phyloP scores from a whole-genome alignment of 2,113 vertebrate genomes.

The Solea solea region DNA sequence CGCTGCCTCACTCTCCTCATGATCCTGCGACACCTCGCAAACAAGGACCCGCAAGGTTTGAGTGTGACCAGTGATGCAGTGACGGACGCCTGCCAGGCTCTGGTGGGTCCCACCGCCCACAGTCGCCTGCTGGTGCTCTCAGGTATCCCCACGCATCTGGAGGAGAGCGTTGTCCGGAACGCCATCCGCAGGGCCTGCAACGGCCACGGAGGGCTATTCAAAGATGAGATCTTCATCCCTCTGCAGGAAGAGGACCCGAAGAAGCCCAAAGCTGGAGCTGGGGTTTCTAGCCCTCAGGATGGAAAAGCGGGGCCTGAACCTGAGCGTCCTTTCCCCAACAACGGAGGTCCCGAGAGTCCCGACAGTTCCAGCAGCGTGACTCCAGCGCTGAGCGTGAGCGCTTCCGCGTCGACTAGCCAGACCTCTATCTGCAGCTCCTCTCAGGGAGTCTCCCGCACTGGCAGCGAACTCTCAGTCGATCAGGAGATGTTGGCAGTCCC shows the following conservation, averaged over 20 bases:
- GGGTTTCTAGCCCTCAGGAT: constrained; percentile 77
- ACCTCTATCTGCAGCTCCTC: constrained; percentile 93
- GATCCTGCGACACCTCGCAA: constrained; percentile 92
- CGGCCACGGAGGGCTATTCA: constrained; percentile 94
- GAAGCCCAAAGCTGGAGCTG: constrained; percentile 84
- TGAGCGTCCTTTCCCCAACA: constrained; percentile 80
- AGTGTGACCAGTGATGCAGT: constrained; percentile 94
- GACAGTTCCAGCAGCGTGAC: constrained; percentile 94
- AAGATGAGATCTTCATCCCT: constrained; percentile 96
- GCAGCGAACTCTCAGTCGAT: constrained; percentile 89
- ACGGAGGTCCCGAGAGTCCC: constrained; percentile 84
- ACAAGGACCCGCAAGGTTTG: constrained; percentile 93
- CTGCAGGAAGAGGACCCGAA: constrained; percentile 91
- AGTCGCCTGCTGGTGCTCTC: constrained; percentile 95
- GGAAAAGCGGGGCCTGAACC: constrained; percentile 76
- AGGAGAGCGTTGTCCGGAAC: constrained; percentile 88
- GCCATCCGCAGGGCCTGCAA: constrained; percentile 96
- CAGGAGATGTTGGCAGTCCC: constrained; percentile 84
- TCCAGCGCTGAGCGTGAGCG: constrained; percentile 90
- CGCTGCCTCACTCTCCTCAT: constrained; percentile 94
- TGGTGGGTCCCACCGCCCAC: constrained; percentile 93
- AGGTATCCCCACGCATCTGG: constrained; percentile 94
- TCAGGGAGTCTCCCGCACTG: constrained; percentile 89
- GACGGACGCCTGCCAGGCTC: constrained; percentile 92
- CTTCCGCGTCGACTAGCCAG: constrained; percentile 93